Base-by-base conservation (phyloP, 2,113 vertebrate species). In the Ascaphus truei region DNA sequence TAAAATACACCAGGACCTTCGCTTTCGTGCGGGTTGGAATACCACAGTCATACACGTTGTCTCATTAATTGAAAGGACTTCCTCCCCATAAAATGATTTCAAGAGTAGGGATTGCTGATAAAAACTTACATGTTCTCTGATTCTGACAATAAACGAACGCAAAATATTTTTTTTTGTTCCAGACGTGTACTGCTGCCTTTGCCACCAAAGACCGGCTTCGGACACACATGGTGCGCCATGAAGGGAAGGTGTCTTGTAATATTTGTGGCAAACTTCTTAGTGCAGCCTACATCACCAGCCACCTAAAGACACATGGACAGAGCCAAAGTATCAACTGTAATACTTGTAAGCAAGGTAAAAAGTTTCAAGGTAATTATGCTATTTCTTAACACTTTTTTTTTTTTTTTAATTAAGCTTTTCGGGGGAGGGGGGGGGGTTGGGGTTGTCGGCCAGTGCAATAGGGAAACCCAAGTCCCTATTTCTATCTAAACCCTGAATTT, bases 191-290 rank as follows among this genome's bases (percentile, higher is more conserved):
- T 77, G 96, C 96, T 75, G 96, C 96, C 83, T 98, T 99, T 76
- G 96, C 96, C 87, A 98, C 96, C 92, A 98, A 98, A 96, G 96
- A 98, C 88, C 93, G 96, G 71, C 91, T 98, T 77, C 93, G 96
- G 85, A 97, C 96, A 74, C 96, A 99, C 86, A 98, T 98, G 96
- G 96, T 98, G 81, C 92, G 96, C 79, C 96, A 98, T 18, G 96
- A 98, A 88, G 96, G 95, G 81, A 98, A 98, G 84, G 95, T 98
- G 78, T 97, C 96, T 47, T 99, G 96, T 83, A 98, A 96, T 87
- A 96, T 99, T 85, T 98, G 96, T 78, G 96, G 96, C 78, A 99
- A 99, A 88, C 97, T 98, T 92, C 92, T 98, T 71, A 98, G 96
- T 55, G 94, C 96, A 59, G 95, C 96, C 31, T 98, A 99, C 84